A percentile compares a stretch with the other conserved stretches of the same genome.
These are phyloP conservation scores for Colossoma macropomum DNA, from an alignment of 2,113 vertebrate genomes.

Conservation along the genomic window DNA sequence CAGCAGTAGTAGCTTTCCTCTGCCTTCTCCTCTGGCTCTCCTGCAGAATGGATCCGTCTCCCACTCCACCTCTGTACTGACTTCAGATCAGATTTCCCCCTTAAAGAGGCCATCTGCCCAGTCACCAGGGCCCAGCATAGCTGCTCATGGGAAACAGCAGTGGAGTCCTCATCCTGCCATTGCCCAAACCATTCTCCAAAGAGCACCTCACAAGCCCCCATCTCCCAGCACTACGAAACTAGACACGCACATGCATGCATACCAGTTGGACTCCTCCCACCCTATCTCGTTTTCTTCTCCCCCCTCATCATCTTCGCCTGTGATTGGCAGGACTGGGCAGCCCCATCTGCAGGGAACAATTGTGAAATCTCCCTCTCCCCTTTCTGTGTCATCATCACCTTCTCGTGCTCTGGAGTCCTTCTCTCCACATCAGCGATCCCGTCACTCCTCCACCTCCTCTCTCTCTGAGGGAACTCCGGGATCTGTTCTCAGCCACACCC, in stretches of 20 bases:
- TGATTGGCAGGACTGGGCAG: slow-evolving; percentile 65
- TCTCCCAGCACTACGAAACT: slow-evolving; percentile 67
- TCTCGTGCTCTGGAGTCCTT: slow-evolving; percentile 60
- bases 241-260: slow-evolving; percentile 60
- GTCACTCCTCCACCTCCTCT: slow-evolving; percentile 77
- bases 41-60: slow-evolving; percentile 51
- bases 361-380: slow-evolving; percentile 65
- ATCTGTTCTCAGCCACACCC: slow-evolving; percentile 63
- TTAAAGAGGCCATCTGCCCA: slow-evolving; percentile 59
- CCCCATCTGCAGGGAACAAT: slow-evolving; percentile 58
- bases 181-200: slow-evolving; percentile 69
- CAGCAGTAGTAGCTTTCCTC: slow-evolving; percentile 47
- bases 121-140: slow-evolving; percentile 58
- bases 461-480: slow-evolving; percentile 71
- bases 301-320: slow-evolving; percentile 67
- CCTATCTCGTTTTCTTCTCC: slow-evolving; percentile 52
- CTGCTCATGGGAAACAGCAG: slow-evolving; percentile 63
- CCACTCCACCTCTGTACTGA: slow-evolving; percentile 30
- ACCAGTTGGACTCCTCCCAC: slow-evolving; percentile 63
- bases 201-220: slow-evolving; percentile 72
- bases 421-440: slow-evolving; percentile 75
- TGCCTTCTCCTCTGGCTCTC: slow-evolving; percentile 37
- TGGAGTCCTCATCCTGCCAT: slow-evolving; percentile 69
- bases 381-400: slow-evolving; percentile 60
- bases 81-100: slow-evolving; percentile 55